A percentile compares a stretch with the other conserved stretches of the same genome.
These are phyloP conservation scores for Drosophila watanabei DNA, from an alignment of 1,140 invertebrate genomes.

Conservation along the genomic window DNA sequence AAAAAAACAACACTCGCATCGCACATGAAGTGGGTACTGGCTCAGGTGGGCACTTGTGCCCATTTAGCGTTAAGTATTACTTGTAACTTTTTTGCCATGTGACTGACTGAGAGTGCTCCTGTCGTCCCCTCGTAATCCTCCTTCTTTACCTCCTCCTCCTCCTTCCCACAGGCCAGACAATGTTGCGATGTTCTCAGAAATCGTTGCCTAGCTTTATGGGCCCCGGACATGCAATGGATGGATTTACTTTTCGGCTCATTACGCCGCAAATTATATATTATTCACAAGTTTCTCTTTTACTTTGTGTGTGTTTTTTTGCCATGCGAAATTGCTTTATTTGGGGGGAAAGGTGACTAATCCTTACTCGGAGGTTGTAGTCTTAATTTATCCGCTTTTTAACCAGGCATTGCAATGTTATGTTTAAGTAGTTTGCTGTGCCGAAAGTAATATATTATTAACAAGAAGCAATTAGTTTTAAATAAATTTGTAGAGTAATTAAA, in stretches of 20 bases:
- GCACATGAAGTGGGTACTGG: constrained; percentile 26
- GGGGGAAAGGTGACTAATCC: constrained; percentile 36
- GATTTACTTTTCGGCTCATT: constrained; percentile 60
- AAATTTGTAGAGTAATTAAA: background rate
- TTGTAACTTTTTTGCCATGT: constrained; percentile 80
- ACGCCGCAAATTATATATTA: constrained; percentile 73
- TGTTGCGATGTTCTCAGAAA: constrained; percentile 64
- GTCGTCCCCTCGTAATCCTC: constrained; percentile 9
- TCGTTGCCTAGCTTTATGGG: constrained; percentile 75
- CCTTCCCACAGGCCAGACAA: constrained; percentile 53
- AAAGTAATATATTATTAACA: constrained; percentile 1
- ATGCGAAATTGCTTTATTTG: constrained; percentile 55
- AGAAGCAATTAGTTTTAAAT: constrained; percentile 12
- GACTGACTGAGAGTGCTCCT: constrained; percentile 65
- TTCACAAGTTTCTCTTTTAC: constrained; percentile 37
- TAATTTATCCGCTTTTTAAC: constrained; percentile 2
- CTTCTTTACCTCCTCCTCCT: too few relatives aligned
- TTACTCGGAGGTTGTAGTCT: background rate
- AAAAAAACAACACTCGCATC: constrained; percentile 38
- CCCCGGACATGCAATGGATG: constrained; percentile 60
- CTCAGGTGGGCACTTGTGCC: constrained; percentile 71
- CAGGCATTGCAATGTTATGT: background rate
- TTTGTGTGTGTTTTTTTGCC: background rate
- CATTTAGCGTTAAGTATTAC: constrained; percentile 80
- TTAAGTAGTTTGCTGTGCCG: background rate